phyloP scores from a whole-genome alignment of 2,113 vertebrate species.

The Corvus moneduloides region DNA sequence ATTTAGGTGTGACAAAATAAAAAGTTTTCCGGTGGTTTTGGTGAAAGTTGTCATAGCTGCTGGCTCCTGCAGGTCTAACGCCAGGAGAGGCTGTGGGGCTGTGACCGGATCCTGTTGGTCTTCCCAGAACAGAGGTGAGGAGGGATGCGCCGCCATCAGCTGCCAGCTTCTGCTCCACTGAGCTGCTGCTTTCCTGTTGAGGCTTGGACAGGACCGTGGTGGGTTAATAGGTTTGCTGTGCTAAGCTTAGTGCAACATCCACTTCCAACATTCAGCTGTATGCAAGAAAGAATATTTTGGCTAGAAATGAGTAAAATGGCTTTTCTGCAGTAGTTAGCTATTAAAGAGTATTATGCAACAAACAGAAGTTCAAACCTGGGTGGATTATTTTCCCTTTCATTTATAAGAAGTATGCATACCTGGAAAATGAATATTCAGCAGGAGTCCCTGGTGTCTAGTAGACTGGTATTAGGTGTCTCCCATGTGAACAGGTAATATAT shows the following conservation, averaged over 20 bases:
- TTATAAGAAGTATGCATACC: not conserved
- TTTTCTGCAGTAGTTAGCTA: not conserved
- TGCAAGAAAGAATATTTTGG: not conserved
- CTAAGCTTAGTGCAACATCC: not conserved
- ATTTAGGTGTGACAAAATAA: not conserved
- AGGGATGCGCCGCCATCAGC: not conserved
- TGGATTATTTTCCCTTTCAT: not conserved
- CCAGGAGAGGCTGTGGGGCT: no score
- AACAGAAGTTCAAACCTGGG: not conserved
- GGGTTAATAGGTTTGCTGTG: not conserved
- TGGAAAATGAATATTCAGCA: not conserved
- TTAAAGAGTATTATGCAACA: not conserved
- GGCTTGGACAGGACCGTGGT: not conserved
- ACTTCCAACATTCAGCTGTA: not conserved
- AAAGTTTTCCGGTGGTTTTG: not conserved
- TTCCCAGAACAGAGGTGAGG: not conserved
- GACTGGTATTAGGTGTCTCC: not conserved
- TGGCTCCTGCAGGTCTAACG: not conserved
- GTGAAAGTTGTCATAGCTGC: not conserved
- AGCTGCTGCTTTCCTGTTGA: not conserved
- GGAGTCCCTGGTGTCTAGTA: not conserved
- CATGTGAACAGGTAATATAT: not conserved
- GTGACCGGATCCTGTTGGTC: rapidly evolving
- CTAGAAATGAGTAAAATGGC: not conserved
- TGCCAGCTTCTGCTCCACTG: not conserved